Base-by-base conservation (phyloP, 2,797 vertebrate genomes). In the Lutjanus argentimaculatus region DNA sequence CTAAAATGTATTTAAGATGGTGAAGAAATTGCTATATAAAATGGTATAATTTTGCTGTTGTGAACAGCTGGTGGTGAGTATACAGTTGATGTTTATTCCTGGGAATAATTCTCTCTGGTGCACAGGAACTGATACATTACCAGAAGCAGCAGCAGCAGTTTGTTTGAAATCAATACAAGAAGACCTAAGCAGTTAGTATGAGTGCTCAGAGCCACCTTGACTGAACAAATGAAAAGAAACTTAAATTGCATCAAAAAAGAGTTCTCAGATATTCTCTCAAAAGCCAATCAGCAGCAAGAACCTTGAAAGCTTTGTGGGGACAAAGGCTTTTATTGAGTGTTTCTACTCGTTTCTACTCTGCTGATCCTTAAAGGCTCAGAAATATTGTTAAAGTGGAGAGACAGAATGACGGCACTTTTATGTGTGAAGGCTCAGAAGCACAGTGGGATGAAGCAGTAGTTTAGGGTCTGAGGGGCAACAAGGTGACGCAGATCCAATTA, bases 401-500 rank as follows among this genome's bases (percentile, higher is more conserved):
- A 49, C 66, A 30, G 42, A 49, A 58, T 56, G 57, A 67, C 19
- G 5, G 51, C 36, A 19, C 21, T 56, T 77, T 43, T 30, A 53
- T 45, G 71, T 70, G 43, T 46, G 57, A 80, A 61, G 48, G 22
- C 69, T 67, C 53, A 68, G 70, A 64, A 17, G 19, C 48, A 43
- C 19, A 8, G 14, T 11, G 11, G 40, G 65, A 25, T 45, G 52
- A 68, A 63, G 56, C 53, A 15, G 55, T 12, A 67, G 48, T 72
- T 85, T 72, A 15, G 74, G 75, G 79, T 84, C 69, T 42, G 49
- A 49, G 68, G 79, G 58, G 45, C 66, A 75, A 81, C 82, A 73
- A 63, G 85, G 77, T 68, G 77, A 84, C 49, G 73, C 61, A 74
- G 79, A 88, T 85, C 82, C 76, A 85, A 75, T 88, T 83, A 82